Evolutionary conservation across 2,797 vertebrate species (phyloP).

Genomic region (Lacerta viridis): DNA sequence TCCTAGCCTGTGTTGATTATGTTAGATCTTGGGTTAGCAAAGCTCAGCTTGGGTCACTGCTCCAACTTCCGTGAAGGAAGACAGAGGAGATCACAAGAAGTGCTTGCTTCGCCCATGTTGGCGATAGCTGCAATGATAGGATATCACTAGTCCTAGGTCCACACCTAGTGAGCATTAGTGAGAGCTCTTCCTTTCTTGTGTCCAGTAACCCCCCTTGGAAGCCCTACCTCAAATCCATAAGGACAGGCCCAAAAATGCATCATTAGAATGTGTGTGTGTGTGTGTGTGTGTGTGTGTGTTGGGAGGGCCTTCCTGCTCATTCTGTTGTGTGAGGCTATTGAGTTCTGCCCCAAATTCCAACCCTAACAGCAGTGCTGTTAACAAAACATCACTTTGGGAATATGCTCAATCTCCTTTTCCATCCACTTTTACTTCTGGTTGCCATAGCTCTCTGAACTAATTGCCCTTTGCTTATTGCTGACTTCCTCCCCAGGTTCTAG

Average conservation of each 20-base stretch:
- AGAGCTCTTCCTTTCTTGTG: too few species aligned
- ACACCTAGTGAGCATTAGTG: too few species aligned
- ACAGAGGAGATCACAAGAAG: neutral
- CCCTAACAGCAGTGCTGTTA: neutral
- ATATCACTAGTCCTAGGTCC: too few species aligned
- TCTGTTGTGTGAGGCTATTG: neutral
- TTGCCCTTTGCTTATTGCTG: conserved; percentile 27
- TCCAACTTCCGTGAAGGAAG: neutral
- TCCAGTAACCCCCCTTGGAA: too few species aligned
- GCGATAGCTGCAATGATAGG: neutral
- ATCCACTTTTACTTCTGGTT: neutral
- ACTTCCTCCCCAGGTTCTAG: neutral
- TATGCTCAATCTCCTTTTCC: conserved; percentile 3
- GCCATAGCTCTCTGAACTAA: neutral
- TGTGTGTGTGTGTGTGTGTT: too few species aligned
- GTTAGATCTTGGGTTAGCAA: neutral
- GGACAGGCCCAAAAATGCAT: neutral
- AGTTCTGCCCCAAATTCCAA: neutral
- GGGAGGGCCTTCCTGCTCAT: neutral
- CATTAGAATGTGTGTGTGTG: neutral
- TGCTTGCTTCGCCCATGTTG: neutral
- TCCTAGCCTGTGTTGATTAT: neutral
- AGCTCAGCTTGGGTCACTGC: neutral
- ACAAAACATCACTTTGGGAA: neutral
- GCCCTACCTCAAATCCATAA: too few species aligned